Base-by-base conservation (phyloP, 1,140 invertebrate species). In the Pectinophora gossypiella region DNA sequence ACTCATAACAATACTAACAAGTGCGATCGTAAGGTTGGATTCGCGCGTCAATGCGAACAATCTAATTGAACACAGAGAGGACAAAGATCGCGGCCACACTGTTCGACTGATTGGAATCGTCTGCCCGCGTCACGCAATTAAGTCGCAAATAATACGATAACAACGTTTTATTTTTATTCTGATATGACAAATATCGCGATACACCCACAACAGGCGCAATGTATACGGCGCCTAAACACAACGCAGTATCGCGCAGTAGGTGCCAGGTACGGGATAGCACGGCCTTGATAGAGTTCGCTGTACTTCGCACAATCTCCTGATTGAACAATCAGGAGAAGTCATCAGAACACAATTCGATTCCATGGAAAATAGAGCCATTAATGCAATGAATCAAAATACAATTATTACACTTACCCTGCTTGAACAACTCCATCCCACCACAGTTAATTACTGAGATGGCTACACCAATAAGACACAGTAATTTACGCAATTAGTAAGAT, bases 211-310 rank as follows among this genome's bases (percentile, higher is more conserved):
- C 50, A 47, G 15, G 36, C n/a, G 19, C 35, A 35, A 42, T 38
- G 21, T 23, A 16, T 21, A n/a, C 56, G 12, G 43, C 51, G 48
- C 15, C 44, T 48, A 63, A 61, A 6, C 19, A 23, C 22, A 27
- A 19, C 50, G 40, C 19, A 23, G 59, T 68, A 64, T 64, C 64
- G 50, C 48, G 51, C 59, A 40, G 16, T 10, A 40, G 45, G 80
- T 83, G 64, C 78, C 80, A 68, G 82, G 78, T 70, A 85, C 82
- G 65, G 54, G 49, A 64, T 43, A 63, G 66, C 50, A 75, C 82
- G 82, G 73, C 80, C 82, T 85, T 85, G 80, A 71, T 67, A 65
- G 40, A 62, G 70, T 70, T 76, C 73, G 68, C 68, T 66, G 64
- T 66, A 69, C 67, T 61, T n/a, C 27, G 27, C 9, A 32, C 27